phyloP scores from a whole-genome alignment of 1,140 invertebrate species.

The Cecropterus lyciades region DNA sequence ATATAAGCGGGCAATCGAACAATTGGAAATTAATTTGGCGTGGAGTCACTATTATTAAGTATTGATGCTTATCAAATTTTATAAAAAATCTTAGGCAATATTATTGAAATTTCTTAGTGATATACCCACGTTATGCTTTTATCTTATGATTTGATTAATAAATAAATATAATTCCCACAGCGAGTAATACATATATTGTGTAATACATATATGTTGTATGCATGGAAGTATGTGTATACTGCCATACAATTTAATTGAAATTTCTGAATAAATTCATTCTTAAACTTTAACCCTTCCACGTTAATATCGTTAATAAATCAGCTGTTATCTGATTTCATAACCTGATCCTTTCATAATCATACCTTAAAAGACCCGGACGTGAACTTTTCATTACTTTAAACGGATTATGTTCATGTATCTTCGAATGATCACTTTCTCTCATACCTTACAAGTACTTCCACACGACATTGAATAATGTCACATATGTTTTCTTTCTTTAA shows the following conservation, averaged over 20 bases:
- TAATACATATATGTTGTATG: no score
- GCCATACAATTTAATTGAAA: background rate
- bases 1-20: no score
- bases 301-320: slow-evolving; percentile 14
- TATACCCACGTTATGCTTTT: no score
- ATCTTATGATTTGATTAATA: no score
- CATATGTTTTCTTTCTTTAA: slow-evolving; percentile 32
- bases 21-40: no score
- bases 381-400: slow-evolving; percentile 11
- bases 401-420: slow-evolving; percentile 11
- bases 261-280: background rate
- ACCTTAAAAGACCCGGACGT: slow-evolving; percentile 19
- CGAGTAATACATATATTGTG: no score
- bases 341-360: background rate
- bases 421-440: slow-evolving; percentile 17
- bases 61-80: no score
- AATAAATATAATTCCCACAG: no score
- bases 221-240: no score
- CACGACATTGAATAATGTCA: slow-evolving; percentile 20
- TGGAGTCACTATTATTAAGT: no score
- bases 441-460: slow-evolving; percentile 15
- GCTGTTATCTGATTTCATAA: slow-evolving; percentile 1
- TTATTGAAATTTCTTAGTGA: no score
- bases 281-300: background rate
- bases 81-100: no score